Percentiles rank a stretch among this genome's conserved stretches.
phyloP scores from a whole-genome alignment of 2,888 invertebrate genomes.

The Ganaspis brasiliensis region DNA sequence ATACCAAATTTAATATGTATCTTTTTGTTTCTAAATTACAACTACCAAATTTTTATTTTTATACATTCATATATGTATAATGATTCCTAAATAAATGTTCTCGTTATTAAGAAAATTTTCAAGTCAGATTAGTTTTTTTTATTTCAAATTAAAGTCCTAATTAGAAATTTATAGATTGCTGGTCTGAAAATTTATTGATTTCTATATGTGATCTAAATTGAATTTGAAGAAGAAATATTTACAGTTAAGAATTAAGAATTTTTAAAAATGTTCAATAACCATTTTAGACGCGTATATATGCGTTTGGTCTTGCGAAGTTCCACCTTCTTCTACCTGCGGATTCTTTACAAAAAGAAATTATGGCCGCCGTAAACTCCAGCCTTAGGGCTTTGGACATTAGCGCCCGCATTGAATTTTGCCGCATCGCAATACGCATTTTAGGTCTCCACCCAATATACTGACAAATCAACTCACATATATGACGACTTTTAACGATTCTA shows the following conservation, averaged over 20 bases:
- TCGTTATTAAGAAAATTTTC: too few relatives aligned
- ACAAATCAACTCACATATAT: constrained; percentile 14
- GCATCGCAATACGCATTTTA: constrained; percentile 60
- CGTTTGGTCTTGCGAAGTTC: constrained; percentile 45
- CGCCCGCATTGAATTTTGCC: constrained; percentile 72
- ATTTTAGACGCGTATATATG: constrained; percentile 32
- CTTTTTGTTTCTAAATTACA: too few relatives aligned
- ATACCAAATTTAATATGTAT: too few relatives aligned
- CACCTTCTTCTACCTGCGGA: constrained; percentile 60
- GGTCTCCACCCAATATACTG: constrained; percentile 49
- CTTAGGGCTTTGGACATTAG: constrained; percentile 60
- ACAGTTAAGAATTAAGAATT: not conserved
- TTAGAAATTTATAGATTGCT: too few relatives aligned
- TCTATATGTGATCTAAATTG: too few relatives aligned
- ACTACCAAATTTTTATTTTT: too few relatives aligned
- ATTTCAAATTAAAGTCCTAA: too few relatives aligned
- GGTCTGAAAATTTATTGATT: too few relatives aligned
- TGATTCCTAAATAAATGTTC: too few relatives aligned
- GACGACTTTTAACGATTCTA: constrained; percentile 44
- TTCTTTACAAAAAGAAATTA: constrained; percentile 61
- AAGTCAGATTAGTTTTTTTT: too few relatives aligned
- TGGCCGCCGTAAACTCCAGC: constrained; percentile 61
- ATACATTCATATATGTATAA: too few relatives aligned
- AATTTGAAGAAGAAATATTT: too few relatives aligned
- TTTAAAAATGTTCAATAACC: constrained; percentile 18